Percentiles rank a stretch among this genome's conserved stretches.
phyloP scores from a whole-genome alignment of 2,113 vertebrate genomes.

The Damaliscus lunatus region DNA sequence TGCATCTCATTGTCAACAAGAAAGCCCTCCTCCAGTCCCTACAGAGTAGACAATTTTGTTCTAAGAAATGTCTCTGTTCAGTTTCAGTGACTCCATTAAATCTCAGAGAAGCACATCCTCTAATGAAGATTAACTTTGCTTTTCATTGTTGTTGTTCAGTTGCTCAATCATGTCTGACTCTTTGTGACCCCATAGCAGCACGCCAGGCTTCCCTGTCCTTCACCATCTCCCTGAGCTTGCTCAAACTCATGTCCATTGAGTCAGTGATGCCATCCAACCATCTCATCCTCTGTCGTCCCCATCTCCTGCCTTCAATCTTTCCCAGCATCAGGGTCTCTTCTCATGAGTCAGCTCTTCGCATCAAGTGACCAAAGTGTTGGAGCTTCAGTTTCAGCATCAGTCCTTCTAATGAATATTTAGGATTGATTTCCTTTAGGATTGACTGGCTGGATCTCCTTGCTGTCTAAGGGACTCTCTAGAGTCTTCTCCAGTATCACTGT shows the following conservation, averaged over 20 bases:
- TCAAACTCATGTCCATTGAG: background rate
- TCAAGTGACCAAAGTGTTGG: background rate
- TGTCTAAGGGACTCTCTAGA: too few relatives aligned
- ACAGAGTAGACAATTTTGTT: background rate
- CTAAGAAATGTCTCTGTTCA: background rate
- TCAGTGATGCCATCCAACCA: background rate
- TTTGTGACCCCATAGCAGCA: background rate
- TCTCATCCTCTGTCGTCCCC: background rate
- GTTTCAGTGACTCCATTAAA: background rate
- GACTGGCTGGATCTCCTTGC: too few relatives aligned
- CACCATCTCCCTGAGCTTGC: background rate
- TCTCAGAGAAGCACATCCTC: background rate
- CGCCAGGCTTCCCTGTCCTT: background rate
- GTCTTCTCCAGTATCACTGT: too few relatives aligned
- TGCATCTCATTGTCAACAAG: background rate
- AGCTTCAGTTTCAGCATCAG: background rate
- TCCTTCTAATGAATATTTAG: too few relatives aligned
- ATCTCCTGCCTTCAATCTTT: background rate
- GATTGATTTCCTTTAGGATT: too few relatives aligned
- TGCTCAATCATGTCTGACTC: background rate
- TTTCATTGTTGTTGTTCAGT: background rate
- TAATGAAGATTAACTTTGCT: background rate
- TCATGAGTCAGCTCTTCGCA: background rate
- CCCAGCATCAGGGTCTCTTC: background rate
- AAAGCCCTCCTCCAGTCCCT: background rate